Conservation (phyloP, 2,888 invertebrate genomes). For the Spatulosminthurus flaviceps region DNA sequence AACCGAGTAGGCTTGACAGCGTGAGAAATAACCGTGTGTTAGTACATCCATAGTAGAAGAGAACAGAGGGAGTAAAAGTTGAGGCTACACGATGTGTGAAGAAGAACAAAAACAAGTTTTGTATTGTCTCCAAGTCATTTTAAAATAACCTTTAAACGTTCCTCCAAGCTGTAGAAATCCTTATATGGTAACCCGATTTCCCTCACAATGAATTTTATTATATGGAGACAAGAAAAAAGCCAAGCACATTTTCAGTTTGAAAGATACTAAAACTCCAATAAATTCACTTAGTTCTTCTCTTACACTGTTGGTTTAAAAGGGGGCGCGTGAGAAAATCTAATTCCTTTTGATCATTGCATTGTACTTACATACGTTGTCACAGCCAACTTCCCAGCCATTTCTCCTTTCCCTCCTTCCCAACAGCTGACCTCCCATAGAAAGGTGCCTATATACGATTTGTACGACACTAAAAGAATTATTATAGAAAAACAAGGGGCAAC, state of each 20-base stretch:
- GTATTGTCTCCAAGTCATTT: not conserved
- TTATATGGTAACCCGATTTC: no score
- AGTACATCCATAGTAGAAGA: no score
- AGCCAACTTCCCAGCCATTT: no score
- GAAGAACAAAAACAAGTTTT: not conserved
- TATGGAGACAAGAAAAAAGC: not conserved
- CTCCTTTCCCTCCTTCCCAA: not conserved
- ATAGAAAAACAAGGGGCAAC: not conserved
- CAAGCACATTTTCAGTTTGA: not conserved
- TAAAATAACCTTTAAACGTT: not conserved
- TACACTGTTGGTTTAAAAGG: not conserved
- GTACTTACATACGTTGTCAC: not conserved
- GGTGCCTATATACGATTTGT: not conserved
- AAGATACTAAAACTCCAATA: not conserved
- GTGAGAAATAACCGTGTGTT: no score
- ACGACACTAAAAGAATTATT: not conserved
- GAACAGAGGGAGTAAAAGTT: not conserved
- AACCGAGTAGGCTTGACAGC: no score
- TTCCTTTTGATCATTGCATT: not conserved
- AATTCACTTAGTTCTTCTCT: not conserved
- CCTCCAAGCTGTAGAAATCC: not conserved
- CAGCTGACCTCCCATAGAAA: not conserved
- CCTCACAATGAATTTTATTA: no score
- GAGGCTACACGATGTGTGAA: not conserved
- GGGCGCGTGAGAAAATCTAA: slow-evolving; percentile 6